A percentile compares a stretch with the other conserved stretches of the same genome.
Conservation (phyloP, 2,113 vertebrate species). For the Chloropsis cyanopogon region DNA sequence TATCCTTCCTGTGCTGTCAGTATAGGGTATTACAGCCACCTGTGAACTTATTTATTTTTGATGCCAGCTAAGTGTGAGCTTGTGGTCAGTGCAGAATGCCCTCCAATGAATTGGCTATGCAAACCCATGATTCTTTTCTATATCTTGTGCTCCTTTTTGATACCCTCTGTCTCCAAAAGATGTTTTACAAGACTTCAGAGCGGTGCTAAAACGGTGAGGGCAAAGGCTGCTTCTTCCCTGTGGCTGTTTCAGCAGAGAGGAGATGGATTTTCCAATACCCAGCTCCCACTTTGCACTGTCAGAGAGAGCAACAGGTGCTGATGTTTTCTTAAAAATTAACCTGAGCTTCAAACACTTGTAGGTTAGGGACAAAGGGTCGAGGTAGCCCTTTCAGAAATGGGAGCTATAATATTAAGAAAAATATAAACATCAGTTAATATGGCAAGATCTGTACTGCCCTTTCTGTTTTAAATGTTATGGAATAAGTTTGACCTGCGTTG, state of each 20-base stretch:
- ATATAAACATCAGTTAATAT: background rate
- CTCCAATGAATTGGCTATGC: background rate
- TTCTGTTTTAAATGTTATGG: conserved; percentile 49
- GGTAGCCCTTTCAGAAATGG: background rate
- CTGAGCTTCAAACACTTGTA: background rate
- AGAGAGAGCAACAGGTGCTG: background rate
- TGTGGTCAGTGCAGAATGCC: background rate
- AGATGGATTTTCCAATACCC: background rate
- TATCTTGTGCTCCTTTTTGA: background rate
- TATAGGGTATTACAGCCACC: background rate
- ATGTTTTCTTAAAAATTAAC: background rate
- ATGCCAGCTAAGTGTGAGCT: background rate
- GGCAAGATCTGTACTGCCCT: conserved; percentile 20
- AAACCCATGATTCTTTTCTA: background rate
- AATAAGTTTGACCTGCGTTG: conserved; percentile 5
- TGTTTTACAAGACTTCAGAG: conserved; percentile 1
- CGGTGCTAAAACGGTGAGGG: background rate
- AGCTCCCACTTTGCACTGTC: background rate
- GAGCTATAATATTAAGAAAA: conserved; percentile 5
- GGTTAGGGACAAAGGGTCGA: background rate
- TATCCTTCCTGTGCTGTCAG: background rate
- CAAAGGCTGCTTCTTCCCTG: background rate
- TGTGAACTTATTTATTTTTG: background rate
- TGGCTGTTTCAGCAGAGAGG: background rate
- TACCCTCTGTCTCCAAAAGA: background rate